Evolutionary conservation across 92 coral and sea anemone species (phyloP), one percentile per base, ranked within the genome.

Genomic region (Metridium senile): DNA sequence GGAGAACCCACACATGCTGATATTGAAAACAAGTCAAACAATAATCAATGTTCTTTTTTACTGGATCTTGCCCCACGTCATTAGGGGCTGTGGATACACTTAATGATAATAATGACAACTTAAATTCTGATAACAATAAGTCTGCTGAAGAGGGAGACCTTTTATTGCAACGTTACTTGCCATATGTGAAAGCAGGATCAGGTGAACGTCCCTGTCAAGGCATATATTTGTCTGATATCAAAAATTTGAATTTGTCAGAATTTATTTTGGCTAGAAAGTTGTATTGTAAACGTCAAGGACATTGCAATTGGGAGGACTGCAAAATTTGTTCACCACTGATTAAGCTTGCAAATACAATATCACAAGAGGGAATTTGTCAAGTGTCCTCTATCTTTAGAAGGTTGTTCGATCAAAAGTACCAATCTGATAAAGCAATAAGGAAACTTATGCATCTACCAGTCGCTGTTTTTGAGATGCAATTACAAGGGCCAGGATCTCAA

Each of bases 401-500:
- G 9, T 66, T 71, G 75, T 84, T 77, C 33, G 56, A 39, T 34
- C n/a, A 45, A 66, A 72, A 73, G 74, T 76, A 81, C 61, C 82
- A 65, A 72, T 76, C 87, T n/a, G 84, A 87, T 34, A 82, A 87
- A 74, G 84, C 87, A 27, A 33, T 82, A 30, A 70, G 78, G 74
- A 83, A 27, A 70, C 65, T 83, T 27, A 69, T 83, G 82, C 91
- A 87, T 54, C 79, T 87, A 30, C 87, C 87, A 9, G 91, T 87
- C 20, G 82, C 71, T 10, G 82, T 87, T 25, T 58, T 87, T 33
- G 53, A 71, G 53, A 21, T 87, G 69, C 47, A 66, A 66, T 74
- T 73, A 2, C 72, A 78, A 27, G 92, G 88, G 1, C 84, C 84
- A 58, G 92, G 84, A 58, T 87, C 92, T 7, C 88, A 82, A 71